A percentile compares a stretch with the other conserved stretches of the same genome.
Conservation (phyloP, 1,140 invertebrate species). For the Pantala flavescens region DNA sequence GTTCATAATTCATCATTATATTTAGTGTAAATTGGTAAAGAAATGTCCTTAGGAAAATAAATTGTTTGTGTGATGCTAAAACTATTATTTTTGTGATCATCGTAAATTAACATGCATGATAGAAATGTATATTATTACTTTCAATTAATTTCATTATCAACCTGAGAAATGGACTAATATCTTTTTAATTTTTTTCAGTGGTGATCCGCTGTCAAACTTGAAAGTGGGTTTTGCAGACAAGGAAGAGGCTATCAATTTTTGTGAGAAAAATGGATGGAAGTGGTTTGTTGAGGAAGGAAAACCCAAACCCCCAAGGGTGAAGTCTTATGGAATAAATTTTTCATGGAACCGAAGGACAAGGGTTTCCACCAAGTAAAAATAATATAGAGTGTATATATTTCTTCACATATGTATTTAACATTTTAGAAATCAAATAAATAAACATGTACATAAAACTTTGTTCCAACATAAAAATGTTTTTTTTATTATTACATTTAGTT, state of each 20-base stretch:
- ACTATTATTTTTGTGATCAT: no score
- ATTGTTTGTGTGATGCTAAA: no score
- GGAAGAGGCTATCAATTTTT: conserved; percentile 84
- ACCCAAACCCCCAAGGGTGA: conserved; percentile 60
- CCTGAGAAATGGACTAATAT: neutral
- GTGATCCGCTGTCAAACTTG: conserved; percentile 91
- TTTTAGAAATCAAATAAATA: neutral
- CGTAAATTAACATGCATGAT: no score
- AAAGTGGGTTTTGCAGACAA: conserved; percentile 65
- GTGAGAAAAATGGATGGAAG: conserved; percentile 90
- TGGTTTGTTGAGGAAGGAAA: conserved; percentile 70
- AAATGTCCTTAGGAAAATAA: no score
- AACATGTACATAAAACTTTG: neutral
- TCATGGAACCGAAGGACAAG: conserved; percentile 92
- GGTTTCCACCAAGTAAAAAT: conserved; percentile 80
- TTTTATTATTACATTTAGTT: no score
- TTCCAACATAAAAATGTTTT: neutral
- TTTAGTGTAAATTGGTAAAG: no score
- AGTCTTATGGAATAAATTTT: conserved; percentile 90
- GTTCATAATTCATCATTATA: no score
- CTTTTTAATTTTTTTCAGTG: conserved; percentile 46
- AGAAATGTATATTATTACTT: no score
- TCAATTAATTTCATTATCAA: no score
- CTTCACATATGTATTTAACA: neutral
- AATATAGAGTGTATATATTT: neutral